Conservation (phyloP, 2,888 invertebrate genomes). For the Blomia tropicalis region DNA sequence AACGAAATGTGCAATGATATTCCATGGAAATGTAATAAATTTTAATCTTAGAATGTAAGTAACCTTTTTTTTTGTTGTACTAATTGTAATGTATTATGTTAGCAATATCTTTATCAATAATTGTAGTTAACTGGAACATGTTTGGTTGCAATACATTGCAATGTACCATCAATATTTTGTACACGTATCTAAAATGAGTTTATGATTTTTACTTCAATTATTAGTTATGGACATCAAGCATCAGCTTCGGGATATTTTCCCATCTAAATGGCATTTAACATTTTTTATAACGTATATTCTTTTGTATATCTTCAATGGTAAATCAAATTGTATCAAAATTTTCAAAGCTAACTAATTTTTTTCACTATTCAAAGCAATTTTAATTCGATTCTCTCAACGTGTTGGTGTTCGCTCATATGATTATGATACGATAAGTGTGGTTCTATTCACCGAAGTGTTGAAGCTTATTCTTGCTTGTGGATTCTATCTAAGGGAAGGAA, state of each 20-base stretch:
- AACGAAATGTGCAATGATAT: too few species aligned
- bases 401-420: conserved; percentile 55
- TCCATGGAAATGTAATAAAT: too few species aligned
- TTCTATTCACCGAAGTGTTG: conserved; percentile 67
- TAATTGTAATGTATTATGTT: too few species aligned
- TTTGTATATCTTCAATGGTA: conserved; percentile 12
- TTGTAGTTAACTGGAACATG: too few species aligned
- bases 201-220: too few species aligned
- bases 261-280: not conserved
- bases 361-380: not conserved
- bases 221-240: not conserved
- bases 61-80: too few species aligned
- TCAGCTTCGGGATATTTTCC: not conserved
- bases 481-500: conserved; percentile 43
- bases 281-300: not conserved
- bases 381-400: not conserved
- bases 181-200: too few species aligned
- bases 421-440: conserved; percentile 67
- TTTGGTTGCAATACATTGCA: too few species aligned
- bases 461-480: conserved; percentile 57
- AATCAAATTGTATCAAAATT: conserved; percentile 66
- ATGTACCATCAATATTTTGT: too few species aligned
- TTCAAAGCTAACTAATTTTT: conserved; percentile 43
- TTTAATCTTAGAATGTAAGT: too few species aligned
- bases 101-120: too few species aligned